A percentile compares a stretch with the other conserved stretches of the same genome.
Conservation (phyloP, 1,140 invertebrate genomes). For the Thrips palmi region DNA sequence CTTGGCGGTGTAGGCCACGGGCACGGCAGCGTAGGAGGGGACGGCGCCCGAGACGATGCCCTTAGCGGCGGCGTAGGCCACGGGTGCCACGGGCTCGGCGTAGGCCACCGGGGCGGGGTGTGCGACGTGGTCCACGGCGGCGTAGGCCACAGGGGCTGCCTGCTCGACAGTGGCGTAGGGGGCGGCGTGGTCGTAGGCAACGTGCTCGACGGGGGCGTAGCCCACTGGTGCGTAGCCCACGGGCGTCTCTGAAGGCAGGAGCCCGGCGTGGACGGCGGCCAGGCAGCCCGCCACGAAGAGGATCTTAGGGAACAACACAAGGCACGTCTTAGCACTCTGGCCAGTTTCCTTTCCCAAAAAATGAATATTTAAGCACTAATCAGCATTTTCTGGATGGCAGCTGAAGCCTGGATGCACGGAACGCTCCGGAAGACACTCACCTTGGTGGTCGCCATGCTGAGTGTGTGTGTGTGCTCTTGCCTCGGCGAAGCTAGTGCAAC, state of each 20-base stretch:
- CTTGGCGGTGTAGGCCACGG: constrained; percentile 23
- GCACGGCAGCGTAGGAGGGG: constrained; percentile 19
- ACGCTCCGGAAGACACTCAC: too few species aligned
- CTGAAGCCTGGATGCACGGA: too few species aligned
- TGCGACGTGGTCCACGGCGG: constrained; percentile 5
- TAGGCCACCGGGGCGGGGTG: not conserved
- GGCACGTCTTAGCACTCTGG: too few species aligned
- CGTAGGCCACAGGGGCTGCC: constrained; percentile 13
- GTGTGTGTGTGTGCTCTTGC: too few species aligned
- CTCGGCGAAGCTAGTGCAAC: too few species aligned
- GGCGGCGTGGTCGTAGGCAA: constrained; percentile 19
- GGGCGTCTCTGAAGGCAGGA: too few species aligned
- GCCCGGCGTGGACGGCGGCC: too few species aligned
- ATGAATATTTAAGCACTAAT: too few species aligned
- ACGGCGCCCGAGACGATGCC: constrained; percentile 20
- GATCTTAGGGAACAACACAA: too few species aligned
- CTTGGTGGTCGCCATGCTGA: too few species aligned
- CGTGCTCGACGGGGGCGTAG: constrained; percentile 19
- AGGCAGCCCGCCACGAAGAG: constrained; percentile 4
- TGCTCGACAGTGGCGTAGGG: constrained; percentile 9
- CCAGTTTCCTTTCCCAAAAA: too few species aligned
- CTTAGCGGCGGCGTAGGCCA: constrained; percentile 21
- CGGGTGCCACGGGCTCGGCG: constrained; percentile 19
- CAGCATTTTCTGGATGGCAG: too few species aligned
- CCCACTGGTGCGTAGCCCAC: constrained; percentile 8